phyloP scores from a whole-genome alignment of 1,140 invertebrate species.

The Heliconius eleuchia region DNA sequence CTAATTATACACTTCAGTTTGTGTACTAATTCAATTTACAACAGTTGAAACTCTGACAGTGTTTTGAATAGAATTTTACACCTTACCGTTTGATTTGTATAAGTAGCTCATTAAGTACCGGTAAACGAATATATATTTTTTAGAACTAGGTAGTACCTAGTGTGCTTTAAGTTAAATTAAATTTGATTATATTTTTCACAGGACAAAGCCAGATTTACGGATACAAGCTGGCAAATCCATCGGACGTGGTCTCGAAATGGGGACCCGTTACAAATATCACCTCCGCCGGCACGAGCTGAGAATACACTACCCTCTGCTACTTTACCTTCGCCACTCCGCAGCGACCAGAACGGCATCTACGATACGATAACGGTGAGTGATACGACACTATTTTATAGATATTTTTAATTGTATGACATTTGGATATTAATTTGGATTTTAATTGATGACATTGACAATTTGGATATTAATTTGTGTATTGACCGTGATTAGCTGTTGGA shows the following conservation, averaged over 20 bases:
- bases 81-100: background rate
- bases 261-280: slow-evolving; percentile 59
- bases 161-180: background rate
- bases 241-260: slow-evolving; percentile 78
- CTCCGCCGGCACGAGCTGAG: slow-evolving; percentile 45
- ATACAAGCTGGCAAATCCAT: slow-evolving; percentile 84
- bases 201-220: slow-evolving; percentile 82
- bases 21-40: slow-evolving; percentile 59
- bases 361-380: slow-evolving; percentile 69
- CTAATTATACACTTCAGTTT: slow-evolving; percentile 50
- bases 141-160: too few relatives aligned
- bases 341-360: slow-evolving; percentile 73
- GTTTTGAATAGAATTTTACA: slow-evolving; percentile 18
- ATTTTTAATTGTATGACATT: background rate
- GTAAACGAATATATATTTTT: too few relatives aligned
- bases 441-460: too few relatives aligned
- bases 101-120: background rate
- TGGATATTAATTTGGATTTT: too few relatives aligned
- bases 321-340: slow-evolving; percentile 48
- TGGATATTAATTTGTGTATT: too few relatives aligned
- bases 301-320: slow-evolving; percentile 40
- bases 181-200: slow-evolving; percentile 45
- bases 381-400: background rate
- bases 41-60: slow-evolving; percentile 32
- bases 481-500: too few relatives aligned